phyloP scores from a whole-genome alignment of 2,797 vertebrate genomes.

The Pseudochromis fuscus region DNA sequence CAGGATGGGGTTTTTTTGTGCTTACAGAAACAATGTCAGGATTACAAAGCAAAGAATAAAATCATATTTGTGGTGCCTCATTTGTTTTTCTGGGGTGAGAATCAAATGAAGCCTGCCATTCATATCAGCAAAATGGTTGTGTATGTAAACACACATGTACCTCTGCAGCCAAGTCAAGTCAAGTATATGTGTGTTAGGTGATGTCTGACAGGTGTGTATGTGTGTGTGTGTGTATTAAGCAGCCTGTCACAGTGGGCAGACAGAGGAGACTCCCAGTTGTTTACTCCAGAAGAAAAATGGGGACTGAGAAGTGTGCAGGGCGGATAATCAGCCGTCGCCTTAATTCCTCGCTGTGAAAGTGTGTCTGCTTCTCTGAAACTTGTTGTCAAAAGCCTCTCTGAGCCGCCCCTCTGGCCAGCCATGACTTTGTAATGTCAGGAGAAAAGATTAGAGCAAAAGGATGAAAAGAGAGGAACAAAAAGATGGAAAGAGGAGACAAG shows the following conservation, averaged over 20 bases:
- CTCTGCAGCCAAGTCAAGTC: background rate
- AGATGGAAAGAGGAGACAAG: conserved; percentile 14
- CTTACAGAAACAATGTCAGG: background rate
- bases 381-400: conserved; percentile 57
- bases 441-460: conserved; percentile 14
- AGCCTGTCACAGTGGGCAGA: conserved; percentile 45
- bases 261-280: conserved; percentile 63
- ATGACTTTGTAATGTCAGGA: conserved; percentile 56
- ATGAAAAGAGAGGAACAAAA: conserved; percentile 1
- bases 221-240: conserved; percentile 24
- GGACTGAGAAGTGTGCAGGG: conserved; percentile 61
- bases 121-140: conserved; percentile 11
- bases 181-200: conserved; percentile 17
- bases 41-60: background rate
- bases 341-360: conserved; percentile 62
- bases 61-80: background rate
- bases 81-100: conserved; percentile 11
- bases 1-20: background rate
- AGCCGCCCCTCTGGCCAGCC: conserved; percentile 54
- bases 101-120: conserved; percentile 1
- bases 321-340: conserved; percentile 65
- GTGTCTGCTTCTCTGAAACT: conserved; percentile 52
- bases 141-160: conserved; percentile 11
- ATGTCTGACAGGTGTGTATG: conserved; percentile 35
- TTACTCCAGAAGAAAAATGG: conserved; percentile 59